Evolutionary conservation across 30 jellyfish, hydroid and myxozoan genomes (phyloP), one percentile per base, ranked within the genome.

Genomic region (Kudoa iwatai): DNA sequence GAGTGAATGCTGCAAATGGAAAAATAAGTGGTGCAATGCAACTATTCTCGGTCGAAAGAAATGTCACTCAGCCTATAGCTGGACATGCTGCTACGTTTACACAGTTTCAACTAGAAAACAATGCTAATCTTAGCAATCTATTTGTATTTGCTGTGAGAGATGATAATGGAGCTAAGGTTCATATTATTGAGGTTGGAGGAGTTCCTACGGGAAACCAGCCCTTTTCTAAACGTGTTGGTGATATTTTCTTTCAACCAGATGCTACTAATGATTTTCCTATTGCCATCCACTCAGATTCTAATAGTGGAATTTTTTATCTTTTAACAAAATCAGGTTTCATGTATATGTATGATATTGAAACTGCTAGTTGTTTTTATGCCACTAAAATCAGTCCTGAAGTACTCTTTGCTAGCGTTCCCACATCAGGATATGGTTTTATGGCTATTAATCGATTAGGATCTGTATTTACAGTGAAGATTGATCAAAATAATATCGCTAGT

Each of bases 41-140:
- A 55, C 45, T 63, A 46, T 63, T 58, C 45, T 64, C 89, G 11
- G 77, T 65, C 16, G 89, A 81, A 36, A 47, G 90, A 19, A 81
- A 81, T 56, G 89, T 81, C 36, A 64, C 85, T 48, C 89, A 63
- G 62, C 99, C 99, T 0, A 81, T 63, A 25, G 99, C 63, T 52
- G 99, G 99, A 3, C 99, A 81, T 58, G 99, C 89, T 18, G 99
- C 89, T 30, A 55, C 65, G n/a, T 81, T 81, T 51, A 45, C 89
- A 3, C 83, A 65, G 23, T 65, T 81, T 58, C 53, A 81, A 49
- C 21, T 65, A 54, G 79, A 52, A 18, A 83, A 86, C 13, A 81
- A 81, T 30, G 79, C 89, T 1, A 84, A 64, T 43, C 89, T 86
- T 3, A 56, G 86, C n/a, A 81, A 81, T 6, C n/a, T 28, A 28